phyloP scores from a whole-genome alignment of 2,888 invertebrate genomes.

The Mycogona germanica region DNA sequence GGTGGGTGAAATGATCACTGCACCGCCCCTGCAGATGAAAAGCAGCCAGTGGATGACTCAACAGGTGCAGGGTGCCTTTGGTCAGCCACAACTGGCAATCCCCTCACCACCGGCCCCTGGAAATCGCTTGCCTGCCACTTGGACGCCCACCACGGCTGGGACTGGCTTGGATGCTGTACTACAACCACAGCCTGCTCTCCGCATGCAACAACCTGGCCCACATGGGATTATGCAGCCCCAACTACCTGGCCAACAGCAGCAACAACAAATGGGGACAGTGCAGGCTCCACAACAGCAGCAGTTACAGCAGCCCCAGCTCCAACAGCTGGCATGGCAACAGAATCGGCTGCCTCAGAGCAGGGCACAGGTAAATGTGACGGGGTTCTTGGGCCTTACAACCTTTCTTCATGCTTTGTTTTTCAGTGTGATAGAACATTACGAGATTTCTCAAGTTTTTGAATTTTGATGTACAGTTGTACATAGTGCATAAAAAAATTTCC shows the following conservation, averaged over 20 bases:
- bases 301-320: conserved; percentile 14
- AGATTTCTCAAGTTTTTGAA: no score
- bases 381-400: no score
- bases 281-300: not conserved
- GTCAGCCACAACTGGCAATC: conserved; percentile 9
- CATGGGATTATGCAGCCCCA: conserved; percentile 23
- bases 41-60: conserved; percentile 16
- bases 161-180: conserved; percentile 29
- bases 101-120: conserved; percentile 17
- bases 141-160: no score
- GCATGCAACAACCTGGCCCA: not conserved
- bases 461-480: no score
- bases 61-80: conserved; percentile 15
- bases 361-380: no score
- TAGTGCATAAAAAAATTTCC: no score
- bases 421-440: no score
- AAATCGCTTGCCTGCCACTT: conserved; percentile 6
- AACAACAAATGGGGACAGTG: conserved; percentile 3
- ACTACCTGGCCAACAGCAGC: conserved; percentile 26
- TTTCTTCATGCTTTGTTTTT: no score
- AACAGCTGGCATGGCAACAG: conserved; percentile 5
- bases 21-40: conserved; percentile 14
- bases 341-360: not conserved
- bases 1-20: no score
- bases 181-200: conserved; percentile 23